Evolutionary conservation across 2,113 vertebrate species (phyloP).

Genomic region (Poicephalus gulielmi): DNA sequence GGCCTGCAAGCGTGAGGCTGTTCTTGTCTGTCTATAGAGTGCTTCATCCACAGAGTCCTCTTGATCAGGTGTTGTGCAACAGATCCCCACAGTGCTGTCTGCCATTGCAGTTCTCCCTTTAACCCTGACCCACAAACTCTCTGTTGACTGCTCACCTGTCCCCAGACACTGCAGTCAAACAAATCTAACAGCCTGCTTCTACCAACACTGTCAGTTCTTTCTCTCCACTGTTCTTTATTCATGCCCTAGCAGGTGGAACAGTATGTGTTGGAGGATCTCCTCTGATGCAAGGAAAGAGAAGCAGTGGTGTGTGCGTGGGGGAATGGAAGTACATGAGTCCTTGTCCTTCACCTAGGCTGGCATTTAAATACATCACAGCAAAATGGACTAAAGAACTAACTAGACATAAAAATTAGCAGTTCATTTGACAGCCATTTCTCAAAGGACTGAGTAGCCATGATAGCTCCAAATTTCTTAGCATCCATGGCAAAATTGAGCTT

Average conservation of each 20-base stretch:
- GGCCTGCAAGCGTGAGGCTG: no score
- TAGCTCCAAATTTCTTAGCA: background rate
- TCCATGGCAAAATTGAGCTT: background rate
- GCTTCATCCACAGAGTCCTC: no score
- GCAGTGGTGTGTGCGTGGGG: background rate
- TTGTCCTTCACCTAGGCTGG: background rate
- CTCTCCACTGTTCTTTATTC: accelerated
- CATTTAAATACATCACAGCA: background rate
- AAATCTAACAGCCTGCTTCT: background rate
- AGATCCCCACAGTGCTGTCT: no score
- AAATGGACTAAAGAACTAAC: background rate
- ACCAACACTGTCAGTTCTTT: background rate
- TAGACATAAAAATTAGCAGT: background rate
- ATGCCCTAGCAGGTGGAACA: background rate
- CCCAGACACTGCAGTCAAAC: background rate
- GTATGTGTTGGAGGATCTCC: background rate
- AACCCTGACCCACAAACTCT: no score
- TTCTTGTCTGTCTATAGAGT: no score
- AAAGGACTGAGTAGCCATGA: background rate
- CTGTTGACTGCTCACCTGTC: no score
- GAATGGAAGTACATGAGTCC: background rate
- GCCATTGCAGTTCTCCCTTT: no score
- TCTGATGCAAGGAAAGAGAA: background rate
- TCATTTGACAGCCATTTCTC: background rate
- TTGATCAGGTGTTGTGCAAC: no score